Evolutionary conservation across 1,140 invertebrate species (phyloP).

Genomic region (Diabrotica undecimpunctata): DNA sequence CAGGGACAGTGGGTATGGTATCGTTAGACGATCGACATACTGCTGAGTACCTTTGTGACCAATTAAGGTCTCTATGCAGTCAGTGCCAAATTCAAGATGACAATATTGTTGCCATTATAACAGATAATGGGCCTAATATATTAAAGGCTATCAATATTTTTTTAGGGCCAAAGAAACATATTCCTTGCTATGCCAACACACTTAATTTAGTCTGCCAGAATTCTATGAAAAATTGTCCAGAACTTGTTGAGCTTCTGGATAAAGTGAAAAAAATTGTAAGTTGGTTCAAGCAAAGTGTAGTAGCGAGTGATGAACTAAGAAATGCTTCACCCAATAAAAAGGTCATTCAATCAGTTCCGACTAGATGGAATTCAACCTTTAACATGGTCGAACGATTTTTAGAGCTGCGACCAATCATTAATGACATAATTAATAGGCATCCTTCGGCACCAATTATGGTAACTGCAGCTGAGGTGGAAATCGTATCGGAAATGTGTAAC

Average conservation of each 20-base stretch:
- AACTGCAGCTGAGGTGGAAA: no score
- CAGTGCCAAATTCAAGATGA: conserved; percentile 19
- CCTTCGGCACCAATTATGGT: no score
- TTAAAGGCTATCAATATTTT: conserved; percentile 40
- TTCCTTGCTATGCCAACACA: conserved; percentile 42
- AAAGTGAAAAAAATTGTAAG: conserved; percentile 45
- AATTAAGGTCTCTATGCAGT: background rate
- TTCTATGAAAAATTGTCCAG: conserved; percentile 13
- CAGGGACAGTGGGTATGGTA: background rate
- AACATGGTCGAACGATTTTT: no score
- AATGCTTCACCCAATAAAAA: conserved; percentile 24
- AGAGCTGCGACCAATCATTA: no score
- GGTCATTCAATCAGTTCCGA: no score
- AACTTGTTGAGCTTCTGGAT: conserved; percentile 28
- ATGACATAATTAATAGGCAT: no score
- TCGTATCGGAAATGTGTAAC: no score
- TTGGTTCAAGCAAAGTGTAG: conserved; percentile 45
- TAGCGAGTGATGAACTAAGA: conserved; percentile 41
- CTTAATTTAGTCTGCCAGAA: conserved; percentile 35
- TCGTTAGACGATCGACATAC: conserved; percentile 6
- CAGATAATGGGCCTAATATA: conserved; percentile 45
- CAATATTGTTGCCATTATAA: conserved; percentile 43
- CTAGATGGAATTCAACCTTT: no score
- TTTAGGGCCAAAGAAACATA: conserved; percentile 43
- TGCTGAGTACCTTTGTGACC: background rate